A percentile compares a stretch with the other conserved stretches of the same genome.
phyloP scores from a whole-genome alignment of 2,888 invertebrate genomes.

The Amphipoea oculea region DNA sequence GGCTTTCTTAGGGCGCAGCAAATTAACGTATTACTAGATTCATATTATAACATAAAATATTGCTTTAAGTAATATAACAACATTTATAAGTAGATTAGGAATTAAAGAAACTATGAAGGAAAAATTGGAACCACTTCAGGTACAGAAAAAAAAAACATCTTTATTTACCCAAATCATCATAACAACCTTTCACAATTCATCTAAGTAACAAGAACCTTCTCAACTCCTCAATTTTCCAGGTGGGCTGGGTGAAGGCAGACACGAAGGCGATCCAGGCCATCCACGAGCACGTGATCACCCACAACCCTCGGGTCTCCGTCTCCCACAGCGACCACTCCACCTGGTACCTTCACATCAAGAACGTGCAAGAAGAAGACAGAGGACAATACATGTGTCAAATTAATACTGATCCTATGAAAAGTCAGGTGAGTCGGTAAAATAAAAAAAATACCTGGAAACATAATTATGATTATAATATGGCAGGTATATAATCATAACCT shows the following conservation, averaged over 20 bases:
- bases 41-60: too few species aligned
- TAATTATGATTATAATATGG: too few species aligned
- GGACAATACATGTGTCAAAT: conserved; percentile 97
- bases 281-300: conserved; percentile 96
- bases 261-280: conserved; percentile 96
- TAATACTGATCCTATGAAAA: conserved; percentile 97
- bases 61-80: too few species aligned
- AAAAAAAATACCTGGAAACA: background rate
- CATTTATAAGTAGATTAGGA: too few species aligned
- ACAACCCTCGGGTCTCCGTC: conserved; percentile 94
- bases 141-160: too few species aligned
- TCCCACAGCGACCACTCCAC: conserved; percentile 94
- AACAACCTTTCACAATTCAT: too few species aligned
- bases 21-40: background rate
- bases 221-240: conserved; percentile 85
- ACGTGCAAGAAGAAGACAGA: conserved; percentile 94
- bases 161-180: too few species aligned
- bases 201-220: background rate
- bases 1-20: background rate
- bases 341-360: conserved; percentile 96
- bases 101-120: background rate
- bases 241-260: conserved; percentile 96
- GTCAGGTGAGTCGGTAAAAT: conserved; percentile 90
- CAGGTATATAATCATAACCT: too few species aligned
- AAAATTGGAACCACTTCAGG: background rate